Percentiles rank a stretch among this genome's conserved stretches.
phyloP scores from a whole-genome alignment of 92 coral and sea anemone species.

The Epizoanthus illoricatus region DNA sequence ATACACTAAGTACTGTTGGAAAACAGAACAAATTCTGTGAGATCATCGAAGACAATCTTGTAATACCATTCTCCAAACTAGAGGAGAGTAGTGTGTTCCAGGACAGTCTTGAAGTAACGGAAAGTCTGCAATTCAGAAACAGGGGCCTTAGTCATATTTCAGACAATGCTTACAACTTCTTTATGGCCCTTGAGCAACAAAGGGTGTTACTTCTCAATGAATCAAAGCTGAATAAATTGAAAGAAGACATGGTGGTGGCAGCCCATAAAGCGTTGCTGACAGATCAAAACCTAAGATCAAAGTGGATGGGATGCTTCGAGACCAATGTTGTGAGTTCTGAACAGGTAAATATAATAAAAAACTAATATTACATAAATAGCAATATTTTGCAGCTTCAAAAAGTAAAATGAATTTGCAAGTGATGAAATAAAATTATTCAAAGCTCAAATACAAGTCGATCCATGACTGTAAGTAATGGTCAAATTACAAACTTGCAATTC shows the following conservation, averaged over 20 bases:
- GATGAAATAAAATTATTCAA: too few relatives aligned
- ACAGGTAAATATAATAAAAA: too few relatives aligned
- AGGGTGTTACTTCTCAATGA: constrained; percentile 42
- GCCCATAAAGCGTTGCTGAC: constrained; percentile 17
- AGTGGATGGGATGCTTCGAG: constrained; percentile 29
- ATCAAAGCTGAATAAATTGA: constrained; percentile 16
- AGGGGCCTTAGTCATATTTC: constrained; percentile 51
- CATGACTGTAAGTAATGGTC: too few relatives aligned
- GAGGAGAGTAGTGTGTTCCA: constrained; percentile 39
- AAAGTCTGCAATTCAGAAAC: constrained; percentile 34
- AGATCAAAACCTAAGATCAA: constrained; percentile 13
- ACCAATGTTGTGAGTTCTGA: background rate
- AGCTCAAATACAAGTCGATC: too few relatives aligned
- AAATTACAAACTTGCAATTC: too few relatives aligned
- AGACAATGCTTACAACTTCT: constrained; percentile 29
- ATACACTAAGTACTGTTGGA: constrained; percentile 20
- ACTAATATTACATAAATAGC: too few relatives aligned
- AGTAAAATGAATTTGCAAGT: too few relatives aligned
- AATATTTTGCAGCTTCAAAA: too few relatives aligned
- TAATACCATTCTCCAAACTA: constrained; percentile 32
- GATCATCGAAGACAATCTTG: constrained; percentile 45
- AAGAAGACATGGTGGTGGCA: constrained; percentile 25
- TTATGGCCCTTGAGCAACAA: constrained; percentile 42
- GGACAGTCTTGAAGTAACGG: constrained; percentile 47
- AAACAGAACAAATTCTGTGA: constrained; percentile 32